Conservation (phyloP, 2,113 vertebrate genomes). For the Oryzias javanicus region DNA sequence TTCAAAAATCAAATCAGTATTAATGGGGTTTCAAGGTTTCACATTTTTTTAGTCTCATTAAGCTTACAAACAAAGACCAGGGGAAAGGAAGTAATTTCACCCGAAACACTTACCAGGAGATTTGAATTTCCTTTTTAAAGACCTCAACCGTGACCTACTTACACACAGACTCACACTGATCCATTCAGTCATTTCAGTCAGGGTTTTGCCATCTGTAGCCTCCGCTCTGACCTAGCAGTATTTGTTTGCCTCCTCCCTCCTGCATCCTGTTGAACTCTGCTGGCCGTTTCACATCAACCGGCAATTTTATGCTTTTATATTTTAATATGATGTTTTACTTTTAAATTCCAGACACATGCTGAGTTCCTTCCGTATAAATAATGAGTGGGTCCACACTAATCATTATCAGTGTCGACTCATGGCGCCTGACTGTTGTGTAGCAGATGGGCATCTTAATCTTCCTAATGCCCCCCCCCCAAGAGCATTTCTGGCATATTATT, state of each 20-base stretch:
- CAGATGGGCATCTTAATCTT: slow-evolving; percentile 66
- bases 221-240: background rate
- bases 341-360: background rate
- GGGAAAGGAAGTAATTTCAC: too few relatives aligned
- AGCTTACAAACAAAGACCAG: too few relatives aligned
- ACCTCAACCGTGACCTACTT: background rate
- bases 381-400: slow-evolving; percentile 14
- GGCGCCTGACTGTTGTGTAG: slow-evolving; percentile 24
- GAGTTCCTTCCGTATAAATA: slow-evolving; percentile 7
- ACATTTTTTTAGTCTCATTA: too few relatives aligned
- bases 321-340: background rate
- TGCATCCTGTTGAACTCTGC: background rate
- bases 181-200: slow-evolving; percentile 3
- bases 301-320: background rate
- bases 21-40: too few relatives aligned
- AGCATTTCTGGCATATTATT: slow-evolving; percentile 18
- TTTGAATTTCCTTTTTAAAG: background rate
- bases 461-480: slow-evolving; percentile 31
- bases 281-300: background rate
- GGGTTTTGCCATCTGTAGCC: background rate
- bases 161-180: background rate
- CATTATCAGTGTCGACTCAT: slow-evolving; percentile 3
- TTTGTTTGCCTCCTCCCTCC: background rate
- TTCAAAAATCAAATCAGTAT: too few relatives aligned
- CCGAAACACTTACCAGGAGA: too few relatives aligned